phyloP scores from a whole-genome alignment of 2,113 vertebrate species.

The Protobothrops mucrosquamatus region DNA sequence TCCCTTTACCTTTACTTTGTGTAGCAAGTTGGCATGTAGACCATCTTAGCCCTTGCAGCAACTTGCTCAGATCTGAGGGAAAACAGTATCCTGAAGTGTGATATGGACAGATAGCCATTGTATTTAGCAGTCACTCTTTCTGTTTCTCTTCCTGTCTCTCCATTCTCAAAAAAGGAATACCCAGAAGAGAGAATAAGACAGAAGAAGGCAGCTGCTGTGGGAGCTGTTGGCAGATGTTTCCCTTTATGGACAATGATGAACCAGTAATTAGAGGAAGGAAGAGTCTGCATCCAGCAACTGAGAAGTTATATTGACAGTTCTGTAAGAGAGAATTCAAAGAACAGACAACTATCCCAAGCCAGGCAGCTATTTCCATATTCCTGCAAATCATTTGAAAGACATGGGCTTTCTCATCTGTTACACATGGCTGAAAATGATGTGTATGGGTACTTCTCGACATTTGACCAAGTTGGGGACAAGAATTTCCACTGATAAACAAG shows the following conservation, averaged over 20 bases:
- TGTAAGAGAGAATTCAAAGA: not conserved
- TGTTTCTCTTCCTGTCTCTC: not conserved
- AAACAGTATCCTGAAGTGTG: not conserved
- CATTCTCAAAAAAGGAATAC: not conserved
- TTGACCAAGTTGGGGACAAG: not conserved
- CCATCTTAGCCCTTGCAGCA: not conserved
- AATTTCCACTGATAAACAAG: not conserved
- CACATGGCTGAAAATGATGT: not conserved
- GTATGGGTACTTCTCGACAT: not conserved
- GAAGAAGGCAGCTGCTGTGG: slow-evolving; percentile 20
- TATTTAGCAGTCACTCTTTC: not conserved
- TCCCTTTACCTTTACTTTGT: not conserved
- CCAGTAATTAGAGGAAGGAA: slow-evolving; percentile 25
- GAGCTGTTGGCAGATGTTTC: slow-evolving; percentile 20
- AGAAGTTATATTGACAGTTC: slow-evolving; percentile 23
- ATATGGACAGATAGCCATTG: not conserved
- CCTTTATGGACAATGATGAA: slow-evolving; percentile 33
- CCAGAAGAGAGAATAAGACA: not conserved
- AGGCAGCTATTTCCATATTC: not conserved
- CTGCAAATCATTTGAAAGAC: not conserved
- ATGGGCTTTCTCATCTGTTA: not conserved
- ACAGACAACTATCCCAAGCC: not conserved
- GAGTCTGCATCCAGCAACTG: slow-evolving; percentile 3
- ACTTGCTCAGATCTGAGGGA: not conserved
- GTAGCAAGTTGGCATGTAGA: not conserved